Evolutionary conservation across 1,140 invertebrate species (phyloP).

Genomic region (Drosophila micromelanica): DNA sequence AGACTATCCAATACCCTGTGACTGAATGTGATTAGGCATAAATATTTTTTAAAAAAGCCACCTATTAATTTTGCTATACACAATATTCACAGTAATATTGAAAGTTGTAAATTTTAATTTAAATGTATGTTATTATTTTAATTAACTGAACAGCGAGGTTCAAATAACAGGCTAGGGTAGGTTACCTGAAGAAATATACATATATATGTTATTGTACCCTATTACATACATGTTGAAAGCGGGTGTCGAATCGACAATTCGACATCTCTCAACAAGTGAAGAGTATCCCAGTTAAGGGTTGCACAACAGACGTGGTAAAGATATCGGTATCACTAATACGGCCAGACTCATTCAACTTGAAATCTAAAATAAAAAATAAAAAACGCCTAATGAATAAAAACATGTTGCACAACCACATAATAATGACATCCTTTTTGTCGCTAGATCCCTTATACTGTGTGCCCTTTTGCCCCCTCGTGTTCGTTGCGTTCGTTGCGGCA

Average conservation of each 20-base stretch:
- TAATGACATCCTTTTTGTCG: conserved; percentile 78
- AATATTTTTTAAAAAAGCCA: no score
- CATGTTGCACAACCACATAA: conserved; percentile 78
- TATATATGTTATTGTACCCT: not conserved
- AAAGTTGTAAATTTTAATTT: no score
- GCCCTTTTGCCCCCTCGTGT: conserved; percentile 12
- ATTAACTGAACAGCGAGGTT: no score
- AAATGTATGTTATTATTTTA: no score
- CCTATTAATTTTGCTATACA: no score
- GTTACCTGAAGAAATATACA: not conserved
- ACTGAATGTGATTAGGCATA: no score
- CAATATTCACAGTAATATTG: no score
- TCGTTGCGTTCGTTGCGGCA: conserved; percentile 27
- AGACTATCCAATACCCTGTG: conserved; percentile 17
- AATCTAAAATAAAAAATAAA: conserved; percentile 42
- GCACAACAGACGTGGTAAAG: conserved; percentile 21
- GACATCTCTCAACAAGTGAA: conserved; percentile 26
- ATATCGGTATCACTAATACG: conserved; percentile 55
- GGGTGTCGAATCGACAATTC: conserved; percentile 22
- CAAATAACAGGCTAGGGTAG: no score
- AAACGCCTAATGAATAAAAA: conserved; percentile 62
- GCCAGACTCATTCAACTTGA: conserved; percentile 44
- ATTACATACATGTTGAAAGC: not conserved
- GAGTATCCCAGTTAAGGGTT: conserved; percentile 53
- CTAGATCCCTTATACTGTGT: conserved; percentile 33